phyloP scores from a whole-genome alignment of 2,888 invertebrate genomes.

The Erynnis tages region DNA sequence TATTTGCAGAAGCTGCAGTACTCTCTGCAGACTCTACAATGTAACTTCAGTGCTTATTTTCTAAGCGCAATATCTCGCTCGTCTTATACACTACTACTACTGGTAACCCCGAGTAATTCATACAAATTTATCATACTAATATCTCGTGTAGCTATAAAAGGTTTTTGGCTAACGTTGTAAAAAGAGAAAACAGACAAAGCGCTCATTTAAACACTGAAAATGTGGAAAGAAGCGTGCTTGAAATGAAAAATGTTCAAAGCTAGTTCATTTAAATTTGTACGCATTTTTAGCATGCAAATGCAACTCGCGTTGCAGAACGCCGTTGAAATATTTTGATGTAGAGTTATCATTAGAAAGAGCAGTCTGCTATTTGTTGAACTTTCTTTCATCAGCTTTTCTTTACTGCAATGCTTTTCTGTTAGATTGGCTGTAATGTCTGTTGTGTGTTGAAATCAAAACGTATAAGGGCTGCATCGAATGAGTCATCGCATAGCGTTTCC shows the following conservation, averaged over 20 bases:
- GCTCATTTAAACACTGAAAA: slow-evolving; percentile 27
- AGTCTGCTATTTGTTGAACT: slow-evolving; percentile 16
- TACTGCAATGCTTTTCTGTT: neutral
- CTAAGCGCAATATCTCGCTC: too few relatives aligned
- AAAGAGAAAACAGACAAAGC: slow-evolving; percentile 20
- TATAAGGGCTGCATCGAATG: too few relatives aligned
- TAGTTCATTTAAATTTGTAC: slow-evolving; percentile 25
- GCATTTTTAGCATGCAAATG: slow-evolving; percentile 22
- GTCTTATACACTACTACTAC: too few relatives aligned
- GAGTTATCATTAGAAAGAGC: slow-evolving; percentile 7
- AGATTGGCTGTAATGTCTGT: neutral
- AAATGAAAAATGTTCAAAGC: slow-evolving; percentile 25
- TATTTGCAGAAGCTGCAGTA: too few relatives aligned
- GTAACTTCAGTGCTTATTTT: too few relatives aligned
- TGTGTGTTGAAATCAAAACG: too few relatives aligned
- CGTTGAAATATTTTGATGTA: slow-evolving; percentile 24
- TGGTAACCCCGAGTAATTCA: neutral
- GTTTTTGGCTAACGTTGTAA: slow-evolving; percentile 10
- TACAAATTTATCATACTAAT: neutral
- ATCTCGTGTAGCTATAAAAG: slow-evolving; percentile 10
- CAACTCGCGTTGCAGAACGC: neutral
- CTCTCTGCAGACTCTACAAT: too few relatives aligned
- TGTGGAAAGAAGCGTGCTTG: slow-evolving; percentile 25
- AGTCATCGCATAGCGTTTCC: too few relatives aligned
- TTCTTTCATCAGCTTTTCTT: slow-evolving; percentile 3